Base-by-base conservation (phyloP, 2,888 invertebrate species). In the Cinara cedri region DNA sequence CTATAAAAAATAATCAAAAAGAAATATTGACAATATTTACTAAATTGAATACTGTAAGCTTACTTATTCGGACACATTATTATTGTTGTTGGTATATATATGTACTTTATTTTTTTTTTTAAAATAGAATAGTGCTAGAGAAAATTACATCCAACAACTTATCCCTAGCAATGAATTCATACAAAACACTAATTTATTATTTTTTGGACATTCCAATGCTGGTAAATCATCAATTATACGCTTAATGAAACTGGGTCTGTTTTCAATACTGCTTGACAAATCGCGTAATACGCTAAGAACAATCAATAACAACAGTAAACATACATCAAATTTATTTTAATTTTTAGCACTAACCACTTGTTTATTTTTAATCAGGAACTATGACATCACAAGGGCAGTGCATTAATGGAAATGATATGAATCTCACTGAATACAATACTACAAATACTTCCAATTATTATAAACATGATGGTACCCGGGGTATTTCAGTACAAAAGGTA, bases 1-100 rank as follows among this genome's bases (percentile, higher is more conserved):
- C 93, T n/a, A 86, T 92, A 74, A 91, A 92, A 83, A 89, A 92
- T 84, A 92, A 92, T 24, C 89, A 90, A 85, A 89, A 89, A 81
- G 89, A 90, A 81, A 91, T 92, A 78, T 91, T 91, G 21, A 90
- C 90, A 82, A 86, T 93, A 54, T 86, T 93, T 82, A 90, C 90
- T 84, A 89, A 88, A 84, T 86, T 92, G 63, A 88, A 90, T 86
- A 87, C 89, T 85, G 87, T 90, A 86, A 85, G 89, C 13, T 51
- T 72, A n/a, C 9, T 16, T 14, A 85, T 85, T 82, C 83, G 85
- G 71, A 85, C 85, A 82, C 74, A 83, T 70, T 85, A 19, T 34
- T 34, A 72, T 60, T 60, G 13, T 51, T 26, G 26, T 51, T 24
- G 16, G 4, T 19, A 13, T 4, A 26, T 63, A 1, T 46, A 34